Evolutionary conservation across 1,140 invertebrate genomes (phyloP).

Genomic region (Euglossa dilemma): DNA sequence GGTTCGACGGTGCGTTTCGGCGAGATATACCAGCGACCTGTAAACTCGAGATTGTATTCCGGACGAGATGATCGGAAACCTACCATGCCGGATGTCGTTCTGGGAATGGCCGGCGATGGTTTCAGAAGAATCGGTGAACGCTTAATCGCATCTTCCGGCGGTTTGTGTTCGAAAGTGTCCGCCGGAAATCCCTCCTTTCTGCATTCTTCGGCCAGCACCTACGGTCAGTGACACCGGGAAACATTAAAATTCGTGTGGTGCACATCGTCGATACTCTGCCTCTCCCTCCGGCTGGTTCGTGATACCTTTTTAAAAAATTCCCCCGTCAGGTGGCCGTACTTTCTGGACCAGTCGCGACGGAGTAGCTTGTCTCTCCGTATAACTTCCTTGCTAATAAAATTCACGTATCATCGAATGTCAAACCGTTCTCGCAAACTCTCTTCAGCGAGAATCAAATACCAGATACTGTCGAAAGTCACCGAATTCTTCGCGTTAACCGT

Average conservation of each 20-base stretch:
- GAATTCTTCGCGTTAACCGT: slow-evolving; percentile 29
- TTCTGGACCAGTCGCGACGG: slow-evolving; percentile 67
- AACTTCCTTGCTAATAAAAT: slow-evolving; percentile 75
- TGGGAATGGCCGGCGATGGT: slow-evolving; percentile 70
- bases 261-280: background rate
- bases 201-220: slow-evolving; percentile 71
- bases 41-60: slow-evolving; percentile 76
- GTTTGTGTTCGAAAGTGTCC: slow-evolving; percentile 62
- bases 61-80: slow-evolving; percentile 79
- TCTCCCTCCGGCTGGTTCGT: slow-evolving; percentile 14
- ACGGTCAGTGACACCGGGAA: slow-evolving; percentile 55
- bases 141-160: slow-evolving; percentile 53
- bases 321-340: slow-evolving; percentile 70
- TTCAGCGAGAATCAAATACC: slow-evolving; percentile 47
- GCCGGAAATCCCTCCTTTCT: slow-evolving; percentile 61
- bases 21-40: slow-evolving; percentile 77
- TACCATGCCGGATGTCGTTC: slow-evolving; percentile 76
- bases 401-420: slow-evolving; percentile 9
- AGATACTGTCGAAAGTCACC: slow-evolving; percentile 64
- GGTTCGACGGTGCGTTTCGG: slow-evolving; percentile 75
- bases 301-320: slow-evolving; percentile 73
- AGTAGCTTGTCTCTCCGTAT: slow-evolving; percentile 68
- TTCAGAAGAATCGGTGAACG: slow-evolving; percentile 66
- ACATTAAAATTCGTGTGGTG: slow-evolving; percentile 56
- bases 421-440: background rate